A percentile compares a stretch with the other conserved stretches of the same genome.
Evolutionary conservation across 2,797 vertebrate genomes (phyloP).

Genomic region (Carapus acus): DNA sequence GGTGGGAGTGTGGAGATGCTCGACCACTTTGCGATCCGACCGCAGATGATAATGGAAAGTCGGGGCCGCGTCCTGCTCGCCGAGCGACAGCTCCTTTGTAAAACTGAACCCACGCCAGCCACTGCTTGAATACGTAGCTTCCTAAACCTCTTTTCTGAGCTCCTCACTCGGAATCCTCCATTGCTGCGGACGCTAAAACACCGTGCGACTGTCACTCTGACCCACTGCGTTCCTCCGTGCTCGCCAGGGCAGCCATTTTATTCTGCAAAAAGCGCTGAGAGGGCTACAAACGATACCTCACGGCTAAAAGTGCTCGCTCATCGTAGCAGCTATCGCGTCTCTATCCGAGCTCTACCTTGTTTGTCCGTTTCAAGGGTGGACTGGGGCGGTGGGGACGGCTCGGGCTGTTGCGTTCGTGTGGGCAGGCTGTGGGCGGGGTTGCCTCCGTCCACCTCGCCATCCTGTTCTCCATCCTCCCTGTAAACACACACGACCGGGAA

Average conservation of each 20-base stretch:
- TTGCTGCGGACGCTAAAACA: background rate
- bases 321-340: no score
- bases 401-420: slow-evolving; percentile 61
- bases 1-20: slow-evolving; percentile 6
- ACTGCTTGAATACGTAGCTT: background rate
- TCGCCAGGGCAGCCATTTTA: no score
- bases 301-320: no score
- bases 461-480: slow-evolving; percentile 84
- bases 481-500: slow-evolving; percentile 29
- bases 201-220: background rate
- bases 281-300: no score
- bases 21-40: background rate
- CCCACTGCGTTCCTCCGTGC: no score
- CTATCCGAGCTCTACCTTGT: slow-evolving; percentile 66
- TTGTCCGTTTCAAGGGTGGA: slow-evolving; percentile 65
- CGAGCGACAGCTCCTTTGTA: no score
- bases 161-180: background rate
- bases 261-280: no score
- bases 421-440: slow-evolving; percentile 65
- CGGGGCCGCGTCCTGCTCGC: no score
- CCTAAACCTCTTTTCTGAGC: background rate
- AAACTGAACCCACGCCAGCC: no score
- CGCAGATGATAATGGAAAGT: background rate
- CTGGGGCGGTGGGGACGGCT: slow-evolving; percentile 67
- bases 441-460: slow-evolving; percentile 77